Base-by-base conservation (phyloP, 1,140 invertebrate genomes). In the Nomia melanderi region DNA sequence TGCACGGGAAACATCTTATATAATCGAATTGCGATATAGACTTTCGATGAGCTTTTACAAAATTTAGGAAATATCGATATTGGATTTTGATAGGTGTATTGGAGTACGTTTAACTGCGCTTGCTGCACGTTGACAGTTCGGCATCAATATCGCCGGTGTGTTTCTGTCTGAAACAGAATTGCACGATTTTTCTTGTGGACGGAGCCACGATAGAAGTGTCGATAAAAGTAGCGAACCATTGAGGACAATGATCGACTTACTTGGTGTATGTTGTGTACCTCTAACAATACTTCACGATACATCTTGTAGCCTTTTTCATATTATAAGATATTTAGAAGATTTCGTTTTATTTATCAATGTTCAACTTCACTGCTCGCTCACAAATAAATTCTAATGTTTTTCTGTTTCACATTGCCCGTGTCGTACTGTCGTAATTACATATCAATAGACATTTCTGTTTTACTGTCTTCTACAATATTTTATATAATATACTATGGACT, bases 61-160 rank as follows among this genome's bases (percentile, higher is more conserved):
- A 76, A 69, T 76, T 76, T 76, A 76, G 67, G 27, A 69, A 76
- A 31, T 50, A 69, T 76, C 73, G 73, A 44, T 69, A 76, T 76
- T 60, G 73, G 65, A 59, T 69, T 69, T 69, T 76, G 73, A 76
- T 76, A 76, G 39, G 36, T 20, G 63, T 57, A 75, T 76, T 54
- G 65, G 31, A 47, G 73, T 69, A 33, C 73, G 53, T 76, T 76
- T 76, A 76, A 57, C 65, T 44, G 71, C 23, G 60, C 71, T 33
- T 54, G 54, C 39, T 47, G 39, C 73, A 59, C 65, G 73, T 33
- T 76, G 64, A 69, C 73, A 76, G 73, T 75, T 20, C 29, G 23
- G 73, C 73, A 69, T 76, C 73, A 69, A 76, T 76, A 69, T 76
- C 64, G 53, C 54, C 47, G 25, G 31, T 59, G 65, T 76, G 41